A percentile compares a stretch with the other conserved stretches of the same genome.
Evolutionary conservation across 2,888 invertebrate genomes (phyloP).

Genomic region (Agrenia bidenticulata): DNA sequence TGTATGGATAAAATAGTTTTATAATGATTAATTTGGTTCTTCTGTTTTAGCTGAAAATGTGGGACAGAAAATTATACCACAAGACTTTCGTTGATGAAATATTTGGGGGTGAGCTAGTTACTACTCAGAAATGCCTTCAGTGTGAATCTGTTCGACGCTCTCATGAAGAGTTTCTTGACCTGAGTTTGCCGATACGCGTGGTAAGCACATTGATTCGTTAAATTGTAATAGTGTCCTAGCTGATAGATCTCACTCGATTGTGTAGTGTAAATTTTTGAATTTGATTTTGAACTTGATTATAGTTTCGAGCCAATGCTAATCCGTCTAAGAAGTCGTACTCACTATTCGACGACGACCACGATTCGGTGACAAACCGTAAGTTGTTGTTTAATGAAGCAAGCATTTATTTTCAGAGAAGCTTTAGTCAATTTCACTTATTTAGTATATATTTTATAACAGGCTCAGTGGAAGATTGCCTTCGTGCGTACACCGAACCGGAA

Average conservation of each 20-base stretch:
- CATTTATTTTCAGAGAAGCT: not conserved
- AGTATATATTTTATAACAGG: too few relatives aligned
- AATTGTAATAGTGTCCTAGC: not conserved
- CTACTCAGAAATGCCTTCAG: slow-evolving; percentile 83
- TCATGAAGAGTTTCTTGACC: slow-evolving; percentile 89
- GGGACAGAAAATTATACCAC: slow-evolving; percentile 53
- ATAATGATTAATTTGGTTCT: too few relatives aligned
- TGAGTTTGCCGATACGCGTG: slow-evolving; percentile 80
- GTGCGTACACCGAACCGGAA: slow-evolving; percentile 88
- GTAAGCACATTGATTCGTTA: slow-evolving; percentile 48
- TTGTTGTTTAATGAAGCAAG: slow-evolving; percentile 12
- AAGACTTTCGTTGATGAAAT: slow-evolving; percentile 72
- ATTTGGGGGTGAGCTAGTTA: slow-evolving; percentile 89
- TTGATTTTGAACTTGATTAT: slow-evolving; percentile 11
- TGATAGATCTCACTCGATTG: not conserved
- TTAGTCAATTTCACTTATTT: too few relatives aligned
- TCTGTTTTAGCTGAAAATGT: slow-evolving; percentile 46
- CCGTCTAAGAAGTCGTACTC: slow-evolving; percentile 32
- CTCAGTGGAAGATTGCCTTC: slow-evolving; percentile 81
- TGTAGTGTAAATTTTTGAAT: not conserved
- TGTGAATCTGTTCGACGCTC: slow-evolving; percentile 83
- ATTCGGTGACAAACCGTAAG: slow-evolving; percentile 54
- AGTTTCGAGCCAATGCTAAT: slow-evolving; percentile 62
- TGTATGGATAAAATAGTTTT: too few relatives aligned
- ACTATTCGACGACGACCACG: slow-evolving; percentile 46